Conservation (phyloP, 92 coral and sea anemone genomes). For the Metridium senile region DNA sequence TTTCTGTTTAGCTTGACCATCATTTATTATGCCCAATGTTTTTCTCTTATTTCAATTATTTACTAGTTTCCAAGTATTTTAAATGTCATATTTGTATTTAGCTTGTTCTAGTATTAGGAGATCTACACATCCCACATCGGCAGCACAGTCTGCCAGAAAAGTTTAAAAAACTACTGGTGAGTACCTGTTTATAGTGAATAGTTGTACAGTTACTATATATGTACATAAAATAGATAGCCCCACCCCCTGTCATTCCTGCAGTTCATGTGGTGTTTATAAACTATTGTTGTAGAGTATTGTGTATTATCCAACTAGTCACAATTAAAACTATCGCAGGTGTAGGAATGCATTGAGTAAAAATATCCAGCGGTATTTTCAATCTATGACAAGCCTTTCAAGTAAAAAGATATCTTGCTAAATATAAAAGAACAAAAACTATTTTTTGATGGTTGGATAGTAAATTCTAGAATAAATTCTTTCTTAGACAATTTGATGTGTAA, state of each 20-base stretch:
- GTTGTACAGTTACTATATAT: not conserved
- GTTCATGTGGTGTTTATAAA: too few relatives aligned
- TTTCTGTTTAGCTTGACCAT: not conserved
- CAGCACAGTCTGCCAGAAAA: constrained; percentile 96
- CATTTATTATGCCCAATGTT: not conserved
- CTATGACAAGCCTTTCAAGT: too few relatives aligned
- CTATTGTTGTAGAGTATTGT: too few relatives aligned
- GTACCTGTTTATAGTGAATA: not conserved
- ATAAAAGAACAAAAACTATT: too few relatives aligned
- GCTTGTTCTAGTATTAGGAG: constrained; percentile 98
- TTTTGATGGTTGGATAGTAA: too few relatives aligned
- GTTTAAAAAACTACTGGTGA: constrained; percentile 92
- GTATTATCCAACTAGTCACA: too few relatives aligned
- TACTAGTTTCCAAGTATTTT: not conserved
- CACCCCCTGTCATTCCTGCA: constrained; percentile 5
- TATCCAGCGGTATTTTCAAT: too few relatives aligned
- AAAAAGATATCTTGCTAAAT: too few relatives aligned
- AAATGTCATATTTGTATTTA: constrained; percentile 16
- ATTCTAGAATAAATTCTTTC: too few relatives aligned
- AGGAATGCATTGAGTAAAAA: too few relatives aligned
- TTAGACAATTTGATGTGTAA: too few relatives aligned
- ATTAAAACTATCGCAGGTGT: too few relatives aligned
- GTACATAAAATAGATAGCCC: not conserved
- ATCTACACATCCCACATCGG: constrained; percentile 94
- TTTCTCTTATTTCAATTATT: constrained; percentile 11